Evolutionary conservation across 2,797 vertebrate genomes (phyloP), one percentile per base, ranked within the genome.

Genomic region (Setipinna tenuifilis): DNA sequence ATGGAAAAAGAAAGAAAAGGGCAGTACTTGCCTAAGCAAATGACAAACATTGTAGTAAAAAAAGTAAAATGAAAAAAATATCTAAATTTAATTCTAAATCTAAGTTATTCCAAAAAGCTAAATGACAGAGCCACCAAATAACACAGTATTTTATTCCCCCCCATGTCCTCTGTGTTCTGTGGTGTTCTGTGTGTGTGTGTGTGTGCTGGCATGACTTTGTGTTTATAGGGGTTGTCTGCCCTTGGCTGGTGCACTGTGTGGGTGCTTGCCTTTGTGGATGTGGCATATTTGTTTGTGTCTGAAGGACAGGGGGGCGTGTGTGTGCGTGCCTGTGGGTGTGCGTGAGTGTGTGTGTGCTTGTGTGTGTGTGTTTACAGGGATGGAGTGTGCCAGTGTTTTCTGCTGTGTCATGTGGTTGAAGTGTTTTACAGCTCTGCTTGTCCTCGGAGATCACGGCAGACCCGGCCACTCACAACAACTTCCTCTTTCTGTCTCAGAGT

Each of bases 291-390:
- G 65, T 17, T 25, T 71, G 65, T 35, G 65, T 31, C 6, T 28
- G 6, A 31, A 31, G 12, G 25, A 25, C 62, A 16, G 6, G 3
- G 19, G 62, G 3, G 25, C 23, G 25, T 71, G 65, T 71, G 65
- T 65, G n/a, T 25, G 61, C 21, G 58, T 21, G 58, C 17, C 2
- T 59, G 35, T 19, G 17, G 21, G 6, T 59, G 21, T 59, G 58
- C 6, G 4, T 0, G 19, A 5, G 17, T 6, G 21, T 71, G 84
- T 82, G 83, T 85, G 50, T 65, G 41, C 54, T 61, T 23, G 82
- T 50, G 28, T 35, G 48, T 82, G 75, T 82, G 84, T 87, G 82
- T 84, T 83, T 82, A 58, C 35, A 23, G 0, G 71, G 61, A 6
- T 59, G 21, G 61, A 23, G n/a, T 59, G 58, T 59, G 50, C 14